Evolutionary conservation across 1,140 invertebrate genomes (phyloP), one percentile per base, ranked within the genome.

Genomic region (Brevipalpus yothersi): DNA sequence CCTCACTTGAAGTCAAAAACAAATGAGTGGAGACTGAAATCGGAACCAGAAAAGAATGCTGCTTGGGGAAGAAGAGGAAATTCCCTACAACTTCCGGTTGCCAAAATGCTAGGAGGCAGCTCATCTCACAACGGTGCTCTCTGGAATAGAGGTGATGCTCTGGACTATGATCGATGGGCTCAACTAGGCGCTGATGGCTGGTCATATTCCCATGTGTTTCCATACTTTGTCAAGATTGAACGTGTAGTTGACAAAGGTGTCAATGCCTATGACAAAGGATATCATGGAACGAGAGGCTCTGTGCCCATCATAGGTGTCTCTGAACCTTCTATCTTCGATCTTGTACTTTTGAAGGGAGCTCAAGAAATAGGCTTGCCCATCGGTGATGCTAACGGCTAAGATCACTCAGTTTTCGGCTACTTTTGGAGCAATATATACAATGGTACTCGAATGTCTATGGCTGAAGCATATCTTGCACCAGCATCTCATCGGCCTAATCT

Each of bases 161-260:
- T 78, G 59, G 93, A 97, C 69, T 97, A 95, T 69, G 86, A 96
- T 66, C 73, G 76, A 5, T 97, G 93, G 93, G 86, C 90, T 68
- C 72, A 77, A 0, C 71, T 84, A 40, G 93, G 93, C 0, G 94
- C 93, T 65, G 77, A 79, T 1, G 89, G 88, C 2, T 98, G 94
- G 94, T 81, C 84, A 0, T 90, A 82, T 65, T 79, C 83, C 54
- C 82, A 88, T 41, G 81, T 83, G 0, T 70, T 92, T 0, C 81
- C 86, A 53, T 79, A 92, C 66, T 94, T 51, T 93, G 71, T 87
- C 60, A 15, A 88, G 88, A 68, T 86, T 83, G 0, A 85, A 89
- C 73, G 84, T 51, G 5, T 51, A 21, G 45, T 19, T 7, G 13
- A 47, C 7, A 4, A 3, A 3, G 19, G 19, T 2, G 13, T 19